Percentiles rank a stretch among this genome's conserved stretches.
Conservation (phyloP, 2,797 vertebrate genomes). For the Pseudocheirus occidentalis region DNA sequence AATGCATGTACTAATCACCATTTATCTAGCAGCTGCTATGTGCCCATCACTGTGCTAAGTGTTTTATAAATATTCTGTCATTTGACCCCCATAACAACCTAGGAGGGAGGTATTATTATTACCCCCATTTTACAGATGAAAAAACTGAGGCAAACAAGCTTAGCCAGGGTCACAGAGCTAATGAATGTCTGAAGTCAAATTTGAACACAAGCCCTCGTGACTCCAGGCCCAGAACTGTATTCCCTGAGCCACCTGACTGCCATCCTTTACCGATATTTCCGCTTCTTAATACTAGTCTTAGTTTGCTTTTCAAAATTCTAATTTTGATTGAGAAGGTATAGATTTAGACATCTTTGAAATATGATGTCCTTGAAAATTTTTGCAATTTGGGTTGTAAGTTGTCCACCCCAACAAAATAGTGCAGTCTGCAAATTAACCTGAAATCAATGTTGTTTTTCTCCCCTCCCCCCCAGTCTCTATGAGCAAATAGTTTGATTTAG, state of each 20-base stretch:
- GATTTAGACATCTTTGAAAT: not conserved
- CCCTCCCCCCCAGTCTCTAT: not conserved
- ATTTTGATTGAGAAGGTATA: not conserved
- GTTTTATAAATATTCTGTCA: not conserved
- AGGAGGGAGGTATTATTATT: not conserved
- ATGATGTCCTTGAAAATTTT: not conserved
- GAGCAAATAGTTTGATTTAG: not conserved
- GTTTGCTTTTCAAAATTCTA: accelerated
- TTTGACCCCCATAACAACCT: not conserved
- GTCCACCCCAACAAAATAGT: not conserved
- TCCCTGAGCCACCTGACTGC: not conserved
- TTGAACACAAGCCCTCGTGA: not conserved
- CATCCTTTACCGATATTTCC: accelerated
- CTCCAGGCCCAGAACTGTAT: not conserved
- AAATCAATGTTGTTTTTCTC: accelerated
- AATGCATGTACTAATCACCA: not conserved
- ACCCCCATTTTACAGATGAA: not conserved
- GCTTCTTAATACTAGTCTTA: not conserved
- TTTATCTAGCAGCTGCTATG: not conserved
- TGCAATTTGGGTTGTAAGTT: not conserved
- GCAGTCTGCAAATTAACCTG: not conserved
- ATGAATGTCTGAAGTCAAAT: not conserved
- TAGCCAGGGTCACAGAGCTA: not conserved
- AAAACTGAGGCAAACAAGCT: not conserved
- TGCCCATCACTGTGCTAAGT: not conserved